Evolutionary conservation across 2,113 vertebrate genomes (phyloP).

Genomic region (Eleginops maclovinus): DNA sequence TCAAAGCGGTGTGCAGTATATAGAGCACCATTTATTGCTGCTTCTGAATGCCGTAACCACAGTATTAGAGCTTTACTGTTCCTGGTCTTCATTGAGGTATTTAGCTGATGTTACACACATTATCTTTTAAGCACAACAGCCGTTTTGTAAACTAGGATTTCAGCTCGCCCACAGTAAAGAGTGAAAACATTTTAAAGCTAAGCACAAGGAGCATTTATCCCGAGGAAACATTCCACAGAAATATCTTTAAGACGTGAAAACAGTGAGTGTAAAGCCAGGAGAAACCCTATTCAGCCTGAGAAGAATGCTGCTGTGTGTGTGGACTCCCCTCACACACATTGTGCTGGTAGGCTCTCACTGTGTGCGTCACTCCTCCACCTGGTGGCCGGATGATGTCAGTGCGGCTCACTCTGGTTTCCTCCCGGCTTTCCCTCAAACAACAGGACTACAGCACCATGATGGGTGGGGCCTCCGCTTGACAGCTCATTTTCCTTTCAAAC

Average conservation of each 20-base stretch:
- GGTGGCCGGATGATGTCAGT: constrained; percentile 70
- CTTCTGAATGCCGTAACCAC: neutral
- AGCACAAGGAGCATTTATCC: neutral
- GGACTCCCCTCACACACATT: constrained; percentile 16
- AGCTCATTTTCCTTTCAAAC: constrained; percentile 42
- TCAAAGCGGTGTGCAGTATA: constrained; percentile 9
- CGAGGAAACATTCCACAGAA: neutral
- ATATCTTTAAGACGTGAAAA: neutral
- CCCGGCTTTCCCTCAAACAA: constrained; percentile 39
- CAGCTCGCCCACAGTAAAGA: neutral
- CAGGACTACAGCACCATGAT: constrained; percentile 40
- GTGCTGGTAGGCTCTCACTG: constrained; percentile 5
- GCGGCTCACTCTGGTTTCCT: constrained; percentile 44
- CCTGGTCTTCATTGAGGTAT: neutral
- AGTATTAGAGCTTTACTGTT: constrained; percentile 12
- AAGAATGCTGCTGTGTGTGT: constrained; percentile 26
- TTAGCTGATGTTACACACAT: constrained; percentile 24
- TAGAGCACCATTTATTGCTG: constrained; percentile 11
- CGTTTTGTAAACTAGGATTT: neutral
- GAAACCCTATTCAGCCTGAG: constrained; percentile 14
- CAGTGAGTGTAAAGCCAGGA: neutral
- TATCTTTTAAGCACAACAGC: constrained; percentile 1
- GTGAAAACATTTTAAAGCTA: neutral
- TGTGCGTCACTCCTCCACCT: constrained; percentile 78
- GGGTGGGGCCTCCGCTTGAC: constrained; percentile 65